Base-by-base conservation (phyloP, 2,888 invertebrate species). In the Spilarctia lutea region DNA sequence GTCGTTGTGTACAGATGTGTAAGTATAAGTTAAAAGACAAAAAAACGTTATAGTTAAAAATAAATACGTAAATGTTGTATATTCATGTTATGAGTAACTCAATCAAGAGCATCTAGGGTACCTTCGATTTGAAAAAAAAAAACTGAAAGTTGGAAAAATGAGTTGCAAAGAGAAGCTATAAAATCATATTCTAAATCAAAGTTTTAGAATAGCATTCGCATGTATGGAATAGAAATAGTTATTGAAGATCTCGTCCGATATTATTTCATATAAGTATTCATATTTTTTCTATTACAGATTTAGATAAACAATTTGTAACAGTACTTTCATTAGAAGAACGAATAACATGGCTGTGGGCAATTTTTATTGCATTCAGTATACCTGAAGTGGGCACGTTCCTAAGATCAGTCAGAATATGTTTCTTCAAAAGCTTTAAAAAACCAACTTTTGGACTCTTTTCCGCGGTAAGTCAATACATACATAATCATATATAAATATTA, bases 341-440 rank as follows among this genome's bases (percentile, higher is more conserved):
- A 80, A 94, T 97, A 74, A 95, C 97, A 67, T 98, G 98, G 98
- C 96, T 98, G 24, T 98, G 98, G 98, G 97, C 97, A 69, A 91
- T 98, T 45, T 94, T 98, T 65, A 97, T 98, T 83, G 97, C 97
- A 35, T 98, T 98, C 88, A 94, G 97, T 65, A 93, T 97, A 35
- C 98, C 99, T 0, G 98, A 99, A 93, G 76, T 97, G 1, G 97
- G 98, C 24, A 96, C 97, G 16, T 97, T 98, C 85, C 90, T 98
- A 10, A 96, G 98, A 85, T 97, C 98, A 24, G 87, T 96, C 30
- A 96, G 98, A 86, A 97, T 98, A 85, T 97, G 97, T 84, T 96
- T 97, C 78, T 98, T 98, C 91, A 98, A 98, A 93, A 96, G 97
- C 7, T 96, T 96, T 75, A 93, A 90, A 68, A 95, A 96, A 79